These are phyloP conservation scores for Meloe dianella DNA, from an alignment of 2,888 invertebrate genomes.

Conservation along the genomic window DNA sequence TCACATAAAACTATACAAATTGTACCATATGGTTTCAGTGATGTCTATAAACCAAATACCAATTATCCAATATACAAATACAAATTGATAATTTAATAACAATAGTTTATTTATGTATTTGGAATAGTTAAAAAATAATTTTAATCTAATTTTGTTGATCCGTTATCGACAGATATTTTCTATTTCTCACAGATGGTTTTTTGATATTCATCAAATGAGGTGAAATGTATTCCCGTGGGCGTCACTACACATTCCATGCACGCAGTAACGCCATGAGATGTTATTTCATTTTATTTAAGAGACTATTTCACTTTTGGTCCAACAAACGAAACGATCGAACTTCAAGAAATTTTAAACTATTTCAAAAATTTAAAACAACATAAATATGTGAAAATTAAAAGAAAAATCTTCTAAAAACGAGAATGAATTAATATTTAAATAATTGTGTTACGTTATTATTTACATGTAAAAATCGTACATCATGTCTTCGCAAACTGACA, in stretches of 20 bases:
- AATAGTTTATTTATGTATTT: slow-evolving; percentile 34
- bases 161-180: slow-evolving; percentile 39
- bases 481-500: slow-evolving; percentile 30
- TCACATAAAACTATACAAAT: slow-evolving; percentile 39
- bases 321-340: slow-evolving; percentile 19
- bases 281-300: slow-evolving; percentile 39
- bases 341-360: slow-evolving; percentile 5
- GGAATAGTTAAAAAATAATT: slow-evolving; percentile 28
- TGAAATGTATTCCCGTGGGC: slow-evolving; percentile 46
- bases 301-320: slow-evolving; percentile 19
- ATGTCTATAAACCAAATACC: slow-evolving; percentile 30
- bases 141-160: slow-evolving; percentile 19
- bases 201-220: slow-evolving; percentile 46
- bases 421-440: slow-evolving; percentile 31
- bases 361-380: background rate
- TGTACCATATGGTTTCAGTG: slow-evolving; percentile 40
- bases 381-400: background rate
- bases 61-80: slow-evolving; percentile 26
- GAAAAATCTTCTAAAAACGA: background rate
- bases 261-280: slow-evolving; percentile 41
- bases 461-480: slow-evolving; percentile 30
- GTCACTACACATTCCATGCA: slow-evolving; percentile 42
- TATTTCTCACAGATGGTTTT: slow-evolving; percentile 45
- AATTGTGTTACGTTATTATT: slow-evolving; percentile 32
- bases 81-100: slow-evolving; percentile 7